Conservation (phyloP, 1,140 invertebrate species). For the Atopsyche davidsoni region DNA sequence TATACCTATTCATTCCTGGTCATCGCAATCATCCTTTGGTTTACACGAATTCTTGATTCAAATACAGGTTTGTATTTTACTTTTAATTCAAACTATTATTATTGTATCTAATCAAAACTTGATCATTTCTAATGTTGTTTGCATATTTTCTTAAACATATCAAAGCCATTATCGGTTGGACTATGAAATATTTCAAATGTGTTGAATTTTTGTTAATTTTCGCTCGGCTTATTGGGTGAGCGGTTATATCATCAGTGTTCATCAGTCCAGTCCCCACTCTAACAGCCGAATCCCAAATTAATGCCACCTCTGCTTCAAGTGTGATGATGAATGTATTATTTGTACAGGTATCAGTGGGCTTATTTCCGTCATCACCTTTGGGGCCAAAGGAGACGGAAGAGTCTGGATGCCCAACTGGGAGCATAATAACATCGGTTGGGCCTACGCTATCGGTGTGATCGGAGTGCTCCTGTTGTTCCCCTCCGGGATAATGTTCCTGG, state of each 20-base stretch:
- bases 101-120: no score
- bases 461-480: constrained; percentile 68
- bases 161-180: background rate
- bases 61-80: no score
- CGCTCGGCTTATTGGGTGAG: no score
- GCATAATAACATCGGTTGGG: constrained; percentile 93
- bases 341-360: constrained; percentile 66
- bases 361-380: constrained; percentile 65
- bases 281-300: background rate
- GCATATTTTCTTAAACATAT: no score
- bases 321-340: constrained; percentile 1
- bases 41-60: no score
- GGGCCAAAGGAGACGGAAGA: constrained; percentile 78
- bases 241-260: no score
- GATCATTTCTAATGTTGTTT: no score
- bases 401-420: constrained; percentile 97
- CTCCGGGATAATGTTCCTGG: constrained; percentile 69
- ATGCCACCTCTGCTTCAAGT: constrained; percentile 1
- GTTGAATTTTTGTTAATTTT: no score
- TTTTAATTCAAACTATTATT: no score
- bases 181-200: background rate
- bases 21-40: no score
- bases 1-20: no score
- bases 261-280: no score
- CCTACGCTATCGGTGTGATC: constrained; percentile 79